Evolutionary conservation across 2,113 vertebrate genomes (phyloP).

Genomic region (Malaclemys terrapin): DNA sequence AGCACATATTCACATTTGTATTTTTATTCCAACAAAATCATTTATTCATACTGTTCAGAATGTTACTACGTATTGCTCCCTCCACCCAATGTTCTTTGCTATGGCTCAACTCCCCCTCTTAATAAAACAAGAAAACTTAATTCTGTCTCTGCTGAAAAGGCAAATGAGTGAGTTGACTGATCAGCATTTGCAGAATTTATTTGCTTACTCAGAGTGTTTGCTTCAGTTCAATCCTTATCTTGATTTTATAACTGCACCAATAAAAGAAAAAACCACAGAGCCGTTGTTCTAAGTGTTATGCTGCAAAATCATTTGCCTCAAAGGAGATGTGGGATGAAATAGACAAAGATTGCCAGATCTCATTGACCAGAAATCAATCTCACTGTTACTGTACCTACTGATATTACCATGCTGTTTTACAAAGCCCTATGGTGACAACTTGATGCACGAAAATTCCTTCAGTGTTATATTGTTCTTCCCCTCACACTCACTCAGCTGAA

Average conservation of each 20-base stretch:
- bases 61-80: neutral
- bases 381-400: rapidly evolving
- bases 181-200: neutral
- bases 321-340: neutral
- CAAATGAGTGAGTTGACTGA: neutral
- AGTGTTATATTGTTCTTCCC: neutral
- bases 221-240: neutral
- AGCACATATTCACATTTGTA: neutral
- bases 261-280: neutral
- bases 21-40: neutral
- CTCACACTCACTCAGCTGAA: rapidly evolving
- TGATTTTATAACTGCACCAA: neutral
- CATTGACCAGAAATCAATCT: neutral
- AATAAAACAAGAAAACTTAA: neutral
- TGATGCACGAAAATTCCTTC: rapidly evolving
- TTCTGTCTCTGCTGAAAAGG: neutral
- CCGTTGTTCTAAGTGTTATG: neutral
- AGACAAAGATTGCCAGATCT: neutral
- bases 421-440: neutral
- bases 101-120: neutral
- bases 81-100: no score
- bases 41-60: neutral
- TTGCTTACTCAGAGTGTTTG: neutral
- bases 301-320: neutral
- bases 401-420: rapidly evolving